Base-by-base conservation (phyloP, 2,113 vertebrate genomes). In the Ancistrus triradiatus region DNA sequence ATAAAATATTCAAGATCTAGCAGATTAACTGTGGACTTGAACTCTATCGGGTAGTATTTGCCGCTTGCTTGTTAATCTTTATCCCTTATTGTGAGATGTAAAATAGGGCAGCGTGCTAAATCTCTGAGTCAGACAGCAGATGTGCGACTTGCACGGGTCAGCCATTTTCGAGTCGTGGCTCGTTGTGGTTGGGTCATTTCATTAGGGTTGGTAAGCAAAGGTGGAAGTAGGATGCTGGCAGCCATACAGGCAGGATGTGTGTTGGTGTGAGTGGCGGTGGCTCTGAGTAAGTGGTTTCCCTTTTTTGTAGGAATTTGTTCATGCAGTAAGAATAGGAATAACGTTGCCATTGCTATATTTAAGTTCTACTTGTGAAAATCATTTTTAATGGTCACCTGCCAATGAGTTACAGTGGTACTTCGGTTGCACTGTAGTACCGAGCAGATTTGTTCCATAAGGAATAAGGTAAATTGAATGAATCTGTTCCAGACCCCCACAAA, bases 171-270 rank as follows among this genome's bases (percentile, higher is more conserved):
- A 15, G 55, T 66, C 4, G 21, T 62, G 67, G 51, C 51, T 19
- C 47, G 52, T 63, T 55, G 67, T 52, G 47, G 59, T 56, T 17
- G 51, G 25, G 31, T 50, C 22, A 35, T 44, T 62, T 61, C 21
- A 33, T 14, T 28, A 52, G 11, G 50, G 14, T 27, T 62, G 51
- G 35, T 57, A 22, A 62, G 31, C 37, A 57, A 60, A 51, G 9
- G 40, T 35, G 47, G 51, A 61, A 47, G 28, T 9, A 19, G 59
- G 22, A 56, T 31, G 59, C 57, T 57, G 63, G 50, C 28, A 48
- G 50, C 46, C 22, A 15, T 24, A 47, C 56, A 51, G 25, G 31
- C 68, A 63, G 60, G 66, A 74, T 44, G 24, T 60, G 43, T 51
- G 53, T 62, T 51, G 56, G 57, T 66, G 55, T 47, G 18, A 38